Conservation (phyloP, 2,888 invertebrate species). For the Cetonia aurata region DNA sequence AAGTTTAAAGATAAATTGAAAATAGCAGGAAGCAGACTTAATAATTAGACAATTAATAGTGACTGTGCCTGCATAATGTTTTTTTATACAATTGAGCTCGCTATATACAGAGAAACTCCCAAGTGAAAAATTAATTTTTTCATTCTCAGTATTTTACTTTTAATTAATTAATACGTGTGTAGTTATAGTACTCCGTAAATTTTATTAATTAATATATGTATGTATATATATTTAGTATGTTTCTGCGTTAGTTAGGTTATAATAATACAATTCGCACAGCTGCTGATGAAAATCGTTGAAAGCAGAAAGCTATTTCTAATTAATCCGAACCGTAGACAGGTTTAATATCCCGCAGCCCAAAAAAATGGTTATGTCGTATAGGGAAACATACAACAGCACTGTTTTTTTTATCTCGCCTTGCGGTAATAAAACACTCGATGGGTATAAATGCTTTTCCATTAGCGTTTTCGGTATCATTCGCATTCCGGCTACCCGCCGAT, state of each 20-base stretch:
- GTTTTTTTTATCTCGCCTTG: slow-evolving; percentile 10
- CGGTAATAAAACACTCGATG: slow-evolving; percentile 23
- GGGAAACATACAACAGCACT: no score
- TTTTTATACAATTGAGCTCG: background rate
- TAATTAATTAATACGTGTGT: no score
- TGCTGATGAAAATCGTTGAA: slow-evolving; percentile 7
- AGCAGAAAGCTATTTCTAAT: slow-evolving; percentile 5
- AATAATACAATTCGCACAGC: background rate
- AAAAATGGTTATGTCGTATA: background rate
- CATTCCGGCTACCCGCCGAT: slow-evolving; percentile 11
- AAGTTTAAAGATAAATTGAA: background rate
- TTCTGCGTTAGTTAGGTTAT: no score
- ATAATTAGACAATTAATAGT: slow-evolving; percentile 11
- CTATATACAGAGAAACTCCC: no score
- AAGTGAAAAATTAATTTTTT: no score
- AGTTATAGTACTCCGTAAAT: no score
- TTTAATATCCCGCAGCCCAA: background rate
- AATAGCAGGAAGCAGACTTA: background rate
- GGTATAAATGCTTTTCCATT: slow-evolving; percentile 32
- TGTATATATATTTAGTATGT: no score
- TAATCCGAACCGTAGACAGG: slow-evolving; percentile 2
- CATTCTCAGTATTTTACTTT: no score
- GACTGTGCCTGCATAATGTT: background rate
- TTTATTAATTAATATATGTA: no score
- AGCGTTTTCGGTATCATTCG: slow-evolving; percentile 22